Conservation (phyloP, 2,113 vertebrate genomes). For the Albula goreensis region DNA sequence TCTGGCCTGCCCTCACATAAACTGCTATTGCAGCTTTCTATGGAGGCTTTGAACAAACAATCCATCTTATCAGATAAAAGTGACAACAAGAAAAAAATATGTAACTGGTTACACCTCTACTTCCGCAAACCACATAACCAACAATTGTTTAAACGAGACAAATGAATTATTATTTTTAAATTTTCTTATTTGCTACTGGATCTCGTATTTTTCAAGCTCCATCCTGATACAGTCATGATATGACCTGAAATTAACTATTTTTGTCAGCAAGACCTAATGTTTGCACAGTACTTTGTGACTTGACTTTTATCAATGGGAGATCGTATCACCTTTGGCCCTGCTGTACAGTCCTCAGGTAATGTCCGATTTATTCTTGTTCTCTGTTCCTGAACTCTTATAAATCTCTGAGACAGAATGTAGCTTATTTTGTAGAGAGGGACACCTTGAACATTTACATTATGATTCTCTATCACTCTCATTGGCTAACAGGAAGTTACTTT, state of each 20-base stretch:
- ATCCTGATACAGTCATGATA: too few relatives aligned
- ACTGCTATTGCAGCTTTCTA: neutral
- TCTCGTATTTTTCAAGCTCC: too few relatives aligned
- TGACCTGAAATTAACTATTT: neutral
- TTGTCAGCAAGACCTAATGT: neutral
- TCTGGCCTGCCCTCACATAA: neutral
- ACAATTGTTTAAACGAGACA: too few relatives aligned
- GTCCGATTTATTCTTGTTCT: neutral
- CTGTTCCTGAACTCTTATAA: neutral
- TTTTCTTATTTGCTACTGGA: too few relatives aligned
- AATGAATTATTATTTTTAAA: too few relatives aligned
- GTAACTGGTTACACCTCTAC: neutral
- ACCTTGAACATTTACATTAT: neutral
- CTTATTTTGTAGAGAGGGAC: neutral
- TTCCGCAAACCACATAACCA: too few relatives aligned
- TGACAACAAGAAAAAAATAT: neutral
- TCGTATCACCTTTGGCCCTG: neutral
- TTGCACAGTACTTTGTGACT: neutral
- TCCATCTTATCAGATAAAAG: neutral
- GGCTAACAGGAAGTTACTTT: neutral
- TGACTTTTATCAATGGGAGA: neutral
- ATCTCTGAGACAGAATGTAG: neutral
- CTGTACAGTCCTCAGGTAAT: neutral
- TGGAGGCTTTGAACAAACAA: neutral
- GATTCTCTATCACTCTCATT: neutral